Evolutionary conservation across 2,888 invertebrate species (phyloP).

Genomic region (Microctonus aethiopoides): DNA sequence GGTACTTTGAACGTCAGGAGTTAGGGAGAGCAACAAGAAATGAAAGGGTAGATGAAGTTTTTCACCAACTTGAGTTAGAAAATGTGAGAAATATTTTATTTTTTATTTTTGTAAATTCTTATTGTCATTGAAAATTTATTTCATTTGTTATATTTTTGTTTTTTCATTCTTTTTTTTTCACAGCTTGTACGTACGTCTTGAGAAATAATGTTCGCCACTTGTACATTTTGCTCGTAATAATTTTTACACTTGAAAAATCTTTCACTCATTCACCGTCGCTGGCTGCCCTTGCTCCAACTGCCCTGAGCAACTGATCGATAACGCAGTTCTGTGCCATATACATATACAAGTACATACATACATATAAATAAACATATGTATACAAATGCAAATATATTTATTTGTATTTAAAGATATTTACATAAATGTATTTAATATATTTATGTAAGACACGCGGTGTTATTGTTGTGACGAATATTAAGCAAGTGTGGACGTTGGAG

Average conservation of each 20-base stretch:
- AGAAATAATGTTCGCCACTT: conserved; percentile 18
- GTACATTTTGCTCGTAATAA: not conserved
- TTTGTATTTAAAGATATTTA: no score
- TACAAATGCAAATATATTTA: no score
- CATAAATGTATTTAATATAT: no score
- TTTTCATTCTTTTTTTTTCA: conserved; percentile 3
- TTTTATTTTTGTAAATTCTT: not conserved
- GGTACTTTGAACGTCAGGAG: conserved; percentile 6
- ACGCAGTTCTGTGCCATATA: conserved; percentile 4
- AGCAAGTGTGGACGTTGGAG: conserved; percentile 21
- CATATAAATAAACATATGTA: no score
- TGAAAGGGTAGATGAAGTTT: conserved; percentile 10
- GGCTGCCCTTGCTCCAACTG: not conserved
- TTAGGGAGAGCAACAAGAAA: not conserved
- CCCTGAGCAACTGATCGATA: conserved; percentile 16
- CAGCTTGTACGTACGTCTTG: conserved; percentile 4
- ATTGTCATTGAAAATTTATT: not conserved
- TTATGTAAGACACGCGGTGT: conserved; percentile 10
- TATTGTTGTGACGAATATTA: conserved; percentile 25
- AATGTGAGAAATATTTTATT: not conserved
- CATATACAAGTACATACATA: no score
- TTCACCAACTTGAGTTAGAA: not conserved
- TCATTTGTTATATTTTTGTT: not conserved
- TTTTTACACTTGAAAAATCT: not conserved
- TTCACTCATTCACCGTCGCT: not conserved